Evolutionary conservation across 2,113 vertebrate species (phyloP).

Genomic region (Phylloscopus whistleri): DNA sequence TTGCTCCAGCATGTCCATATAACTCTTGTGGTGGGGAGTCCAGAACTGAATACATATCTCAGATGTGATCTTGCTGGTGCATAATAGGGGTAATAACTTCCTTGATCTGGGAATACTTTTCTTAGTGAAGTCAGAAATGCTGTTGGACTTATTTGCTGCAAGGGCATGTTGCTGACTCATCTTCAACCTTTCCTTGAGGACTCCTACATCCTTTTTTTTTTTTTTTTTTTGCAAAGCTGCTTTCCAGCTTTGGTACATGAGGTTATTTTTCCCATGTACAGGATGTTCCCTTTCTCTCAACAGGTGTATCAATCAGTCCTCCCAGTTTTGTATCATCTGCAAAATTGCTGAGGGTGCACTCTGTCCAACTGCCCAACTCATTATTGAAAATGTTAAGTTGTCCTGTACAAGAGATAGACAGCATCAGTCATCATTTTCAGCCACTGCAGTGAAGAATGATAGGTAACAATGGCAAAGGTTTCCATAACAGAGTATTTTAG

Average conservation of each 20-base stretch:
- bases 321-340: background rate
- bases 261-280: background rate
- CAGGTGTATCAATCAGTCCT: background rate
- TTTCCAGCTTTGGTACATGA: background rate
- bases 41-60: background rate
- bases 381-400: background rate
- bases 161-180: background rate
- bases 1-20: background rate
- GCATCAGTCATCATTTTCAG: background rate
- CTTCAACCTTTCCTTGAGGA: background rate
- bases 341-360: background rate
- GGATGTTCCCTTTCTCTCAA: background rate
- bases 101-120: background rate
- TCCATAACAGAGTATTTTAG: background rate
- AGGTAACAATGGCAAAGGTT: background rate
- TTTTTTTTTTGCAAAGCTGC: background rate
- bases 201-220: background rate
- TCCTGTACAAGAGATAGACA: background rate
- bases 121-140: background rate
- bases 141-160: background rate
- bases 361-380: background rate
- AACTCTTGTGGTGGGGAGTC: background rate
- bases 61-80: background rate
- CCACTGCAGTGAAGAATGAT: background rate
- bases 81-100: background rate